These are phyloP conservation scores for Lutjanus argentimaculatus DNA, from an alignment of 2,797 vertebrate genomes.

Conservation along the genomic window DNA sequence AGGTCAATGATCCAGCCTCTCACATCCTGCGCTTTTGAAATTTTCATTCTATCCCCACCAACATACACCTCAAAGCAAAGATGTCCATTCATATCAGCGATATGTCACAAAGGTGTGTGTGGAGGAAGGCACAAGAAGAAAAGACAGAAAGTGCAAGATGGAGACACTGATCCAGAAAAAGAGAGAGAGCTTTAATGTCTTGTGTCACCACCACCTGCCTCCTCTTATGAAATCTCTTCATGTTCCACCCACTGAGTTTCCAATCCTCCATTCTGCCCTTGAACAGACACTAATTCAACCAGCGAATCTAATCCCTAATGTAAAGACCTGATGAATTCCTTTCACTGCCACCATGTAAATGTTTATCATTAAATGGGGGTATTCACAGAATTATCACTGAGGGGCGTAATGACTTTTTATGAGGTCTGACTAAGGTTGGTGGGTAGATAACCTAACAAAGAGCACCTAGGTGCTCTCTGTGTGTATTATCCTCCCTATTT, in stretches of 20 bases:
- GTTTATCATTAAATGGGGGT: conserved; percentile 76
- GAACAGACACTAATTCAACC: conserved; percentile 75
- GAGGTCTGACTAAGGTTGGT: conserved; percentile 74
- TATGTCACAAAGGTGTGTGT: conserved; percentile 58
- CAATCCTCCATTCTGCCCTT: conserved; percentile 74
- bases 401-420: conserved; percentile 77
- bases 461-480: conserved; percentile 60
- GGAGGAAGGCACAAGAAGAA: conserved; percentile 44
- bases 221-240: conserved; percentile 81
- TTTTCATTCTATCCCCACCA: conserved; percentile 18
- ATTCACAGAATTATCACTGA: conserved; percentile 71
- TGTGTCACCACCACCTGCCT: conserved; percentile 84
- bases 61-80: conserved; percentile 37
- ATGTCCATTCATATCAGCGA: conserved; percentile 50
- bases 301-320: conserved; percentile 74
- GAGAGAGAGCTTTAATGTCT: conserved; percentile 75
- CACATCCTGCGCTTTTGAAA: conserved; percentile 7
- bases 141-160: conserved; percentile 50
- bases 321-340: conserved; percentile 73
- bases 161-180: conserved; percentile 47
- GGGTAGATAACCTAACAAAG: conserved; percentile 75
- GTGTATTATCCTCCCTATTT: conserved; percentile 75
- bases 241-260: conserved; percentile 80
- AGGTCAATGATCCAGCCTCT: conserved; percentile 40
- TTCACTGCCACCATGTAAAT: conserved; percentile 74